phyloP scores from a whole-genome alignment of 2,797 vertebrate genomes.

The Hemitrygon akajei region DNA sequence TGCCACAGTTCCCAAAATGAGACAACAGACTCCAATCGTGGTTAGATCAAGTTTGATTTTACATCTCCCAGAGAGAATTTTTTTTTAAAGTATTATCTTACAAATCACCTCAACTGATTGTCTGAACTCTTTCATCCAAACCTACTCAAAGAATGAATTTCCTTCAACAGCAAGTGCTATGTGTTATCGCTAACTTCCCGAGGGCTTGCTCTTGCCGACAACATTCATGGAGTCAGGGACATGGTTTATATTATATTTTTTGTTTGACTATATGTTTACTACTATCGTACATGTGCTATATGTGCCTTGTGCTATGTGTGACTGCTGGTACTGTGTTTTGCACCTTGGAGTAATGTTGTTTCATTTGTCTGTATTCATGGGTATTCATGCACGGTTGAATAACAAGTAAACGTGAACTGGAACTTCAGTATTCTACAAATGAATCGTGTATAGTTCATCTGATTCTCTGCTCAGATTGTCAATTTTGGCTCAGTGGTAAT shows the following conservation, averaged over 20 bases:
- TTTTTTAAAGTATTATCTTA: not conserved
- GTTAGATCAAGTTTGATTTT: not conserved
- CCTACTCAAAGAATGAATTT: not conserved
- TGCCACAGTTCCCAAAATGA: not conserved
- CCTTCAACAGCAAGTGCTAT: not conserved
- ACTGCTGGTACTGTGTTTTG: too few relatives aligned
- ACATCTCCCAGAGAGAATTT: not conserved
- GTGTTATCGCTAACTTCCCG: not conserved
- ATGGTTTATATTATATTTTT: too few relatives aligned
- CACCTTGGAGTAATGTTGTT: too few relatives aligned
- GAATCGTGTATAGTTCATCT: not conserved
- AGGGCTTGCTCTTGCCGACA: too few relatives aligned
- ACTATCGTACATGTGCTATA: too few relatives aligned
- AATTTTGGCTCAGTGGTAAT: not conserved
- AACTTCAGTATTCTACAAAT: not conserved
- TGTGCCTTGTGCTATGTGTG: too few relatives aligned
- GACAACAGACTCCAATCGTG: not conserved
- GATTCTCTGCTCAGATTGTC: not conserved
- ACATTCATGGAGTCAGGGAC: too few relatives aligned
- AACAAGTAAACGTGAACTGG: too few relatives aligned
- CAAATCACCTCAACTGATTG: not conserved
- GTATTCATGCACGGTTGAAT: too few relatives aligned
- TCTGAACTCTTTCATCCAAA: not conserved
- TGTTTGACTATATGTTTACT: too few relatives aligned
- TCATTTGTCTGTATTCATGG: too few relatives aligned